Percentiles rank a stretch among this genome's conserved stretches.
Evolutionary conservation across 1,140 invertebrate genomes (phyloP).

Genomic region (Apocrypta bakeri): DNA sequence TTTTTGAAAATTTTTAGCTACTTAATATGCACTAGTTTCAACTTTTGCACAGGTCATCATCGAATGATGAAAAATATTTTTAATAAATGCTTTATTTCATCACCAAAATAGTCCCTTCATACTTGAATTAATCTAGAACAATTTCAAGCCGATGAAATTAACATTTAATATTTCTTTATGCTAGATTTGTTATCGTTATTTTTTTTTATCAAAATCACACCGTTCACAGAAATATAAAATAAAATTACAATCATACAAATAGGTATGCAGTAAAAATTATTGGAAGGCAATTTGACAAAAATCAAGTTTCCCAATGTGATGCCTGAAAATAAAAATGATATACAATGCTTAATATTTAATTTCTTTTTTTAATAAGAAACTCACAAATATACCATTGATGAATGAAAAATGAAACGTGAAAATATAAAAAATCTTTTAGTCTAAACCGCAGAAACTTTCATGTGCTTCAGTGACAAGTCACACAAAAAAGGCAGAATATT

Average conservation of each 20-base stretch:
- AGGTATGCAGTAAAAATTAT: conserved; percentile 44
- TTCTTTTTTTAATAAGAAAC: conserved; percentile 27
- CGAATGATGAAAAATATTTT: conserved; percentile 40
- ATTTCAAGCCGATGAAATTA: conserved; percentile 35
- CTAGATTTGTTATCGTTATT: conserved; percentile 4
- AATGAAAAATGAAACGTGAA: conserved; percentile 32
- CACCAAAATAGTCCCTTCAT: conserved; percentile 28
- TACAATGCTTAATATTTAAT: neutral
- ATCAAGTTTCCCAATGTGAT: conserved; percentile 28
- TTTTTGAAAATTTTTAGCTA: neutral
- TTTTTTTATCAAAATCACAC: conserved; percentile 48
- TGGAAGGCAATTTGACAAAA: conserved; percentile 48
- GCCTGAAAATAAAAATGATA: conserved; percentile 24
- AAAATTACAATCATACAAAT: conserved; percentile 35
- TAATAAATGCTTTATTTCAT: conserved; percentile 42
- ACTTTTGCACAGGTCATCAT: conserved; percentile 8
- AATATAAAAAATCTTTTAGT: conserved; percentile 37
- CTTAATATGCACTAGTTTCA: conserved; percentile 25
- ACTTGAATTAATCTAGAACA: conserved; percentile 20
- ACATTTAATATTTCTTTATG: conserved; percentile 33
- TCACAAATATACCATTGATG: conserved; percentile 24
- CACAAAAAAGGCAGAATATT: conserved; percentile 25
- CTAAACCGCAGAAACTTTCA: conserved; percentile 33
- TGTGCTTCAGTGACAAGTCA: conserved; percentile 17
- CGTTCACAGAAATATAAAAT: conserved; percentile 38